Evolutionary conservation across 2,797 vertebrate species (phyloP).

Genomic region (Sebastes miniatus): DNA sequence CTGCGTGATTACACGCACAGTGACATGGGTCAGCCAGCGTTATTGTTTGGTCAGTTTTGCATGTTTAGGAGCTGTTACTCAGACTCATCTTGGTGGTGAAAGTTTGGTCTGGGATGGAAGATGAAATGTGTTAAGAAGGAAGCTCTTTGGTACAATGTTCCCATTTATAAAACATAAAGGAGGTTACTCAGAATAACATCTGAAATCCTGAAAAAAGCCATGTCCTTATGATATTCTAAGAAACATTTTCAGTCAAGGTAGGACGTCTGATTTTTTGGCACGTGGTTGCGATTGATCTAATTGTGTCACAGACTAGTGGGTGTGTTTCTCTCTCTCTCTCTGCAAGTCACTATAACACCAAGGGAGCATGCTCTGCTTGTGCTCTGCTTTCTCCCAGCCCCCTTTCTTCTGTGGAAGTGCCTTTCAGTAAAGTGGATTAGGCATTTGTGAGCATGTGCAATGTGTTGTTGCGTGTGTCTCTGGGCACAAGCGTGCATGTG

Average conservation of each 20-base stretch:
- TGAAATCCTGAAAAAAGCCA: neutral
- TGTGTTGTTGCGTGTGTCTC: neutral
- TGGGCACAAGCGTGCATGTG: neutral
- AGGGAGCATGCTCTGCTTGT: neutral
- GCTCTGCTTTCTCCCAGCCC: neutral
- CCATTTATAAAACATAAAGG: neutral
- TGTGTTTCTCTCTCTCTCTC: neutral
- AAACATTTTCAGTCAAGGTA: neutral
- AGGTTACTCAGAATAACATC: neutral
- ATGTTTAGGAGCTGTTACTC: neutral
- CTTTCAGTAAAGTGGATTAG: constrained; percentile 39
- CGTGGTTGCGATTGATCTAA: neutral
- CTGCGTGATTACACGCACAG: neutral
- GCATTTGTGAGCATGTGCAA: neutral
- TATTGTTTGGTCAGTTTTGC: neutral
- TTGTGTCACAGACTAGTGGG: neutral
- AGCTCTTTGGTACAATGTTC: neutral
- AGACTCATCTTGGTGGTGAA: neutral
- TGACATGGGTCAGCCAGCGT: neutral
- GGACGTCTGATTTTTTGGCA: neutral
- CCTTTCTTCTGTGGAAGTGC: constrained; percentile 12
- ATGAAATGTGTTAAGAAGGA: neutral
- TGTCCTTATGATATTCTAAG: neutral
- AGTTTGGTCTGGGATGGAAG: neutral
- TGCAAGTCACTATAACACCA: neutral